phyloP scores from a whole-genome alignment of 1,140 invertebrate genomes.

The Cataglyphis hispanica region DNA sequence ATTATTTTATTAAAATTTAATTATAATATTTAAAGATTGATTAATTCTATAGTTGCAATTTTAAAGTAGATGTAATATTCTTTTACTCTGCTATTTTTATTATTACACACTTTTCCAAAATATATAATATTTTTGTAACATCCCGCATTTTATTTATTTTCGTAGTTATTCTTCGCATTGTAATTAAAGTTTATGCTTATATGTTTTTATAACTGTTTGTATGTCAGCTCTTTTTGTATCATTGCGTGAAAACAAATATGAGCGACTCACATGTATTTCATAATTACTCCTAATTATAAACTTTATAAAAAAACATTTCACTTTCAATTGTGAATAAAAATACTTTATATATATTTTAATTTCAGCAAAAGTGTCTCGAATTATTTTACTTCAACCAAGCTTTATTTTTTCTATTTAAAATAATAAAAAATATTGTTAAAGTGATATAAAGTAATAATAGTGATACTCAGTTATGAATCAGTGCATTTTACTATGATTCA shows the following conservation, averaged over 20 bases:
- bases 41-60: background rate
- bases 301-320: background rate
- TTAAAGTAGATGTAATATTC: background rate
- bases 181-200: slow-evolving; percentile 40
- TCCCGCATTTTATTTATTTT: slow-evolving; percentile 20
- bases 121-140: background rate
- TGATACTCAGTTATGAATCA: slow-evolving; percentile 32
- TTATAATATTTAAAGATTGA: background rate
- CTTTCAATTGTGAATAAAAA: slow-evolving; percentile 9
- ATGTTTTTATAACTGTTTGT: slow-evolving; percentile 13
- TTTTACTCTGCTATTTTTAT: slow-evolving; percentile 37
- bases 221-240: slow-evolving; percentile 5
- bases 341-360: slow-evolving; percentile 27
- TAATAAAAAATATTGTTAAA: background rate
- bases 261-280: slow-evolving; percentile 1
- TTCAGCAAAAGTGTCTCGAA: slow-evolving; percentile 19
- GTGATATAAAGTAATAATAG: slow-evolving; percentile 29
- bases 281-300: slow-evolving; percentile 24
- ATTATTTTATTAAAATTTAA: background rate
- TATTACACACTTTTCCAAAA: slow-evolving; percentile 1
- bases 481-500: slow-evolving; percentile 45
- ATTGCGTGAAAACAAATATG: slow-evolving; percentile 7
- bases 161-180: slow-evolving; percentile 7
- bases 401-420: slow-evolving; percentile 5
- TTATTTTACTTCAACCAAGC: slow-evolving; percentile 24